phyloP scores from a whole-genome alignment of 2,888 invertebrate genomes.

The Pristionchus mayeri region DNA sequence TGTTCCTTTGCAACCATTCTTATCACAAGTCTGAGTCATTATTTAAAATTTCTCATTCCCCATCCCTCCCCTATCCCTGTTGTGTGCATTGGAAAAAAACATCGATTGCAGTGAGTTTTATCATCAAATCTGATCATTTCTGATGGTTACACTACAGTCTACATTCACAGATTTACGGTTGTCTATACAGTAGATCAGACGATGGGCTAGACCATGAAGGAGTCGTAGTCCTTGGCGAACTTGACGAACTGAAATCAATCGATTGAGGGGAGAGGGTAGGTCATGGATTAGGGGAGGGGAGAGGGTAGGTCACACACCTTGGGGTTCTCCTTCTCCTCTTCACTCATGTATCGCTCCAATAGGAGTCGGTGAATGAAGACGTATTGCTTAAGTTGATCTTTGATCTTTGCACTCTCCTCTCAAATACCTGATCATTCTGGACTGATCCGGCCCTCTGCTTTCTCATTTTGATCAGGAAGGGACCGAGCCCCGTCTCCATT shows the following conservation, averaged over 20 bases:
- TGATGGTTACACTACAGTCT: no score
- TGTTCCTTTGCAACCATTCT: no score
- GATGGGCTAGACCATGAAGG: neutral
- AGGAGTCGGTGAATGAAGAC: conserved; percentile 34
- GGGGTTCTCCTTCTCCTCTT: conserved; percentile 5
- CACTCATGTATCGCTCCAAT: conserved; percentile 3
- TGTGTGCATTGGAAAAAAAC: no score
- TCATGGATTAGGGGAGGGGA: no score
- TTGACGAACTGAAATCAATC: conserved; percentile 6
- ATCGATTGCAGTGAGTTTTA: no score
- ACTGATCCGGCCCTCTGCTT: conserved; percentile 32
- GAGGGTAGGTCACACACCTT: conserved; percentile 1
- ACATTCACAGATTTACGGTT: no score
- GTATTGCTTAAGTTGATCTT: conserved; percentile 22
- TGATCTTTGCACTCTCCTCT: neutral
- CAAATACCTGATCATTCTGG: conserved; percentile 38
- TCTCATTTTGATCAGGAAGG: conserved; percentile 31
- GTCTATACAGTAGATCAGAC: neutral
- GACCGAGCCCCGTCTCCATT: conserved; percentile 14
- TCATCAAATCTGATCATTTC: no score
- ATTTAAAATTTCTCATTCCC: no score
- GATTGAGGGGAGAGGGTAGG: neutral
- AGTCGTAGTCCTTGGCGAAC: conserved; percentile 37
- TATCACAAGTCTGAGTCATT: no score
- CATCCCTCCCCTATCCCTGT: no score